Conservation (phyloP, 2,113 vertebrate genomes). For the Hiodon tergisus region DNA sequence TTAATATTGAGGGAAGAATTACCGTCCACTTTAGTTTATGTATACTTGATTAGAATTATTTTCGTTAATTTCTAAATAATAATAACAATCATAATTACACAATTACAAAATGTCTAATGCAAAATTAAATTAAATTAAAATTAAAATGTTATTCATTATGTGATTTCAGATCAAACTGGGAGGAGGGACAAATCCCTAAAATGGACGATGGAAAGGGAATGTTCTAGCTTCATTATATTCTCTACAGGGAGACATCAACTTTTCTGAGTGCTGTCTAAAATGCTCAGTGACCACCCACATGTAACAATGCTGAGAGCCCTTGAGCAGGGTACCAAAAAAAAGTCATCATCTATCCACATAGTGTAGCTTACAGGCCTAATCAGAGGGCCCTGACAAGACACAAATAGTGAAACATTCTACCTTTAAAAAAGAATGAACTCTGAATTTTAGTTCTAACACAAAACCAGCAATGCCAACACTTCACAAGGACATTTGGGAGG, state of each 20-base stretch:
- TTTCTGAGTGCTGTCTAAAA: neutral
- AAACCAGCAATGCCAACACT: slow-evolving; percentile 4
- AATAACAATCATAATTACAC: too few species aligned
- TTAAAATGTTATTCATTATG: too few species aligned
- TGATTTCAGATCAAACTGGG: too few species aligned
- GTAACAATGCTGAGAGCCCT: neutral
- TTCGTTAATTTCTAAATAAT: too few species aligned
- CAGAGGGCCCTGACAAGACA: neutral
- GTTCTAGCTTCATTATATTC: neutral
- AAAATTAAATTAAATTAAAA: too few species aligned
- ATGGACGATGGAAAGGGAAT: neutral
- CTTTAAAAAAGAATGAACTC: neutral
- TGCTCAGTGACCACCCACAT: neutral
- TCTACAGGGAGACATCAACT: slow-evolving; percentile 4
- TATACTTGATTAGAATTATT: too few species aligned
- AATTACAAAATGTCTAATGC: too few species aligned
- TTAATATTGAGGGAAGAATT: too few species aligned
- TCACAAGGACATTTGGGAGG: slow-evolving; percentile 4
- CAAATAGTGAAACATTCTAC: neutral
- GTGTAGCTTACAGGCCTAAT: neutral
- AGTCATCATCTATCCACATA: neutral
- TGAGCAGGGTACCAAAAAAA: neutral
- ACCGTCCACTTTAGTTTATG: too few species aligned
- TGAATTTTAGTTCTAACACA: neutral
- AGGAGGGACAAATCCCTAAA: neutral